These are phyloP conservation scores for Chiridota heheva DNA, from an alignment of 35 echinoderm and acorn worm species.

Conservation along the genomic window DNA sequence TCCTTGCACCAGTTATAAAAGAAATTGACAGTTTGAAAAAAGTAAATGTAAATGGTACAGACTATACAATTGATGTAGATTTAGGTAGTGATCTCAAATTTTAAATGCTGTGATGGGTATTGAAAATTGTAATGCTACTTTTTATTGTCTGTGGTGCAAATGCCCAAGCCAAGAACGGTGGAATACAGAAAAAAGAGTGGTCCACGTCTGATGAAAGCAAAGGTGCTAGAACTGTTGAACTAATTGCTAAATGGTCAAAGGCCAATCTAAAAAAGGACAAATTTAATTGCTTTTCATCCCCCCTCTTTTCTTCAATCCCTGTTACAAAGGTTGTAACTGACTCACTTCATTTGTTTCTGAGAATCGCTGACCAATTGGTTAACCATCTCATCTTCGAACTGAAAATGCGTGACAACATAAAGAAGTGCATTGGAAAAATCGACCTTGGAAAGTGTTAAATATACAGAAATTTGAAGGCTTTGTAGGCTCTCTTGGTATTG, in stretches of 20 bases:
- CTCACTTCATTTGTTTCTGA: constrained; percentile 21
- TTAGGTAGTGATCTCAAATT: constrained; percentile 14
- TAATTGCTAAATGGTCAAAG: constrained; percentile 1
- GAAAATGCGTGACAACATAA: constrained; percentile 36
- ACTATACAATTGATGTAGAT: constrained; percentile 22
- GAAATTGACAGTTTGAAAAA: neutral
- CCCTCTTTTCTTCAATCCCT: constrained; percentile 4
- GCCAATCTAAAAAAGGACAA: constrained; percentile 16
- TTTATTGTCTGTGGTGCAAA: constrained; percentile 28
- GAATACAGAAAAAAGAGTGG: constrained; percentile 25
- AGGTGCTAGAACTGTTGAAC: constrained; percentile 7
- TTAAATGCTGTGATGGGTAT: constrained; percentile 17
- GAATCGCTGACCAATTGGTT: constrained; percentile 21
- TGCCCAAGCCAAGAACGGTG: constrained; percentile 16
- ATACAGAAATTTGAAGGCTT: constrained; percentile 1
- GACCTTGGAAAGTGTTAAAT: no score
- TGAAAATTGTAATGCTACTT: constrained; percentile 2
- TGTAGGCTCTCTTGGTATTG: constrained; percentile 22
- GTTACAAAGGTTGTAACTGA: constrained; percentile 13
- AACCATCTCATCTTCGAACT: constrained; percentile 27
- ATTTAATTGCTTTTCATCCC: constrained; percentile 20
- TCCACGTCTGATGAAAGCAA: neutral
- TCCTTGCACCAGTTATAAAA: neutral
- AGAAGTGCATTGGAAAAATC: constrained; percentile 40
- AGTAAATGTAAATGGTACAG: constrained; percentile 12